Evolutionary conservation across 2,797 vertebrate species (phyloP).

Genomic region (Peromyscus aztecus): DNA sequence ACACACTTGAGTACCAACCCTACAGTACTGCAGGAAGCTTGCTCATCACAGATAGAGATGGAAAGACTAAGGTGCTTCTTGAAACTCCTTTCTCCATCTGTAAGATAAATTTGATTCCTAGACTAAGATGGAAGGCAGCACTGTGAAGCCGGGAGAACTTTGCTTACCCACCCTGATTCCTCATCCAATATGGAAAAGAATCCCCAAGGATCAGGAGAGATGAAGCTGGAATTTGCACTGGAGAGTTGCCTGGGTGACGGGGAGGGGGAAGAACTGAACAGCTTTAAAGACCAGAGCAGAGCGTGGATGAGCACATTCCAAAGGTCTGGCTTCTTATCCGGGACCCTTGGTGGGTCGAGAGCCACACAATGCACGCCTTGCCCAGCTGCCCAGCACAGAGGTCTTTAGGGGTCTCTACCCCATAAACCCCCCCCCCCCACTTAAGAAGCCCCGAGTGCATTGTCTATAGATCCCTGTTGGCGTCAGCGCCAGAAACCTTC

Average conservation of each 20-base stretch:
- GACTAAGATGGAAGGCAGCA: background rate
- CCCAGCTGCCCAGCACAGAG: too few species aligned
- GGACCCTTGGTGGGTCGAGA: background rate
- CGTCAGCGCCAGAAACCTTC: background rate
- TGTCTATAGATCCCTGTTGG: background rate
- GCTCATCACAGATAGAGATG: background rate
- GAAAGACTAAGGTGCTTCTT: background rate
- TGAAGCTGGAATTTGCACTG: background rate
- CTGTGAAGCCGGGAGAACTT: background rate
- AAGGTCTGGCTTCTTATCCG: background rate
- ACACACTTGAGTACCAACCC: too few species aligned
- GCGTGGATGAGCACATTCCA: rapidly evolving
- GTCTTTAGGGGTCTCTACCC: background rate
- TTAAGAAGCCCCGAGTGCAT: background rate
- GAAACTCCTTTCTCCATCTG: background rate
- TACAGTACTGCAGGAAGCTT: background rate
- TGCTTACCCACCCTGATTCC: background rate
- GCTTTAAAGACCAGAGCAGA: background rate
- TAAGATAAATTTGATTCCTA: background rate
- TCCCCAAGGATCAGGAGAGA: background rate
- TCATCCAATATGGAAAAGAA: background rate
- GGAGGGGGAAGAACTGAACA: background rate
- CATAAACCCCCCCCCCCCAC: background rate
- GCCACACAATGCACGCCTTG: rapidly evolving
- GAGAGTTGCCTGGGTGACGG: background rate